Evolutionary conservation across 2,797 vertebrate species (phyloP), one percentile per base, ranked within the genome.

Genomic region (Myotis planiceps): DNA sequence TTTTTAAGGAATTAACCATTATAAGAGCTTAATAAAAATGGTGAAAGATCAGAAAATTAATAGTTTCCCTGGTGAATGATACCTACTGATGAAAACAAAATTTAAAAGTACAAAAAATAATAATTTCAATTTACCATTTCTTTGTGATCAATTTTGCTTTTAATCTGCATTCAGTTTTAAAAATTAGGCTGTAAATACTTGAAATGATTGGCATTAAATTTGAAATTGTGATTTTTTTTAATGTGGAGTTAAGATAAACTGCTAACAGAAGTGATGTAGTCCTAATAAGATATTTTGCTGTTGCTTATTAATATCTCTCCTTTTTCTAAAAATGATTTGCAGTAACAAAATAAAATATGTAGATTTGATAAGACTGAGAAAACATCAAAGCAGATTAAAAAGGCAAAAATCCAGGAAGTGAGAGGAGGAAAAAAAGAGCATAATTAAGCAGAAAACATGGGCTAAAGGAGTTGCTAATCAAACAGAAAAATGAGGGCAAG

Each of bases 51-150:
- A 75, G 34, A 76, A 90, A 92, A 45, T 63, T 87, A 91, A 91
- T 42, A 92, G 60, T 74, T 88, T 53, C 49, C 42, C 42, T 82
- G 58, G 42, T 27, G 19, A 90, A 92, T 66, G 29, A 76, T 84
- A 89, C 27, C 74, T 90, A 92, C 23, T 88, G 89, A 93, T 87
- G 83, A 93, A 81, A 93, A 80, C 68, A 68, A 94, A 95, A 92
- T 83, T 72, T 60, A 78, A 69, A 95, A 72, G 39, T 49, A 76
- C 60, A 88, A 87, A 93, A 93, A 49, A 94, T 51, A 94, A 65
- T 75, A 55, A 12, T 32, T 69, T 91, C 58, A 86, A 63, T 19
- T 85, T 34, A 58, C 14, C 13, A 88, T 49, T 88, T 55, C n/a
- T 81, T 84, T 78, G 23, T 80, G 83, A 92, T 88, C 81, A 93